A percentile compares a stretch with the other conserved stretches of the same genome.
phyloP scores from a whole-genome alignment of 2,888 invertebrate species.

The Xylocampa areola region DNA sequence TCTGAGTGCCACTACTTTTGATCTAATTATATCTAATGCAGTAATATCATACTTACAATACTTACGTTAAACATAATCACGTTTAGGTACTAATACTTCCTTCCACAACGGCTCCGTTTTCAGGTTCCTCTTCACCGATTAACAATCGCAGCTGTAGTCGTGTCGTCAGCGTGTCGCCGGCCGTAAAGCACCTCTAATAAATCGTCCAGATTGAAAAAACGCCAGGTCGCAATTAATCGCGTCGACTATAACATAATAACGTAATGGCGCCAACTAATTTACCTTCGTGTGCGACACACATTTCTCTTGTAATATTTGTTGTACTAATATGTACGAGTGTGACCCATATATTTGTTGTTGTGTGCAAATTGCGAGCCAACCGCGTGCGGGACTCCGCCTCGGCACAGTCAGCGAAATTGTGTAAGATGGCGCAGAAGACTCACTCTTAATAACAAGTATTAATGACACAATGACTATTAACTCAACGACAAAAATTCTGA shows the following conservation, averaged over 20 bases:
- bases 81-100: slow-evolving; percentile 1
- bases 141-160: slow-evolving; percentile 1
- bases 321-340: slow-evolving; percentile 44
- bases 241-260: slow-evolving; percentile 47
- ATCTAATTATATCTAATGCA: no score
- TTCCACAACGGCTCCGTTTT: neutral
- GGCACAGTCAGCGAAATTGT: neutral
- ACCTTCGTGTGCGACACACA: slow-evolving; percentile 53
- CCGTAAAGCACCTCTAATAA: slow-evolving; percentile 37
- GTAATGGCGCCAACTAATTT: slow-evolving; percentile 56
- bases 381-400: slow-evolving; percentile 21
- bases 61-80: neutral
- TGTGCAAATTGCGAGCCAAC: slow-evolving; percentile 23
- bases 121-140: neutral
- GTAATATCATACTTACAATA: slow-evolving; percentile 7
- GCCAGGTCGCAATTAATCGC: slow-evolving; percentile 59
- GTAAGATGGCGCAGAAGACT: neutral
- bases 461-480: no score
- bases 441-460: neutral
- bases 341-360: slow-evolving; percentile 51
- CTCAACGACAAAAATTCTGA: no score
- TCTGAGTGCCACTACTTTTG: no score
- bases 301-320: slow-evolving; percentile 56
- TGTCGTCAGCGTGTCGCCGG: slow-evolving; percentile 49
- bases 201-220: slow-evolving; percentile 54